A percentile compares a stretch with the other conserved stretches of the same genome.
phyloP scores from a whole-genome alignment of 2,888 invertebrate genomes.

The Ernsta delagoae region DNA sequence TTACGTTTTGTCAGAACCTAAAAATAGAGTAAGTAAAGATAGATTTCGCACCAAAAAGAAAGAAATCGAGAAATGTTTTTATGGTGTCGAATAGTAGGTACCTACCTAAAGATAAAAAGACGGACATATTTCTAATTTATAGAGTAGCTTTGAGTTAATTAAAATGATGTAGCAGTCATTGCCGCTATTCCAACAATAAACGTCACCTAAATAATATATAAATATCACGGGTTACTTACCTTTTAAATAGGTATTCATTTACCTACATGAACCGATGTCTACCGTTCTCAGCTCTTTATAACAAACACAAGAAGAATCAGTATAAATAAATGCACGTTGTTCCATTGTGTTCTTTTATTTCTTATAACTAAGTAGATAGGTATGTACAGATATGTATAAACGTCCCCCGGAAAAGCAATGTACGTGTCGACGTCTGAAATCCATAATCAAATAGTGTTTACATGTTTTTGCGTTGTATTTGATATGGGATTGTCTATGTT shows the following conservation, averaged over 20 bases:
- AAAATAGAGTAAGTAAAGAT: background rate
- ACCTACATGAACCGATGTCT: conserved; percentile 2
- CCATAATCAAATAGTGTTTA: conserved; percentile 72
- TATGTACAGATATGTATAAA: conserved; percentile 27
- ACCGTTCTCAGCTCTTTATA: conserved; percentile 3
- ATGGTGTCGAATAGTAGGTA: no score
- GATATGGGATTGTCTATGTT: conserved; percentile 67
- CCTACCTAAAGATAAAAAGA: no score
- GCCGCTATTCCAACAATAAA: background rate
- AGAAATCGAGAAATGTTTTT: no score
- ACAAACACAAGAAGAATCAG: conserved; percentile 13
- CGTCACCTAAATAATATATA: background rate
- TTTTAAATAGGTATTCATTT: background rate
- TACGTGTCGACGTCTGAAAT: conserved; percentile 57
- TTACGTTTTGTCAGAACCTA: background rate
- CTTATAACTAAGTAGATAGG: background rate
- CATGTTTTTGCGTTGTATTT: conserved; percentile 75
- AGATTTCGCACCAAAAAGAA: background rate
- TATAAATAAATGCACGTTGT: conserved; percentile 24
- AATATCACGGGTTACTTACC: background rate
- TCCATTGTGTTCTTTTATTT: conserved; percentile 28
- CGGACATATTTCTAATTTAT: no score
- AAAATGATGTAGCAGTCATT: background rate
- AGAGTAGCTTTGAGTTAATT: no score
- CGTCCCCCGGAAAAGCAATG: conserved; percentile 48